phyloP scores from a whole-genome alignment of 2,888 invertebrate species.

The Hirtodrosophila alboralis region DNA sequence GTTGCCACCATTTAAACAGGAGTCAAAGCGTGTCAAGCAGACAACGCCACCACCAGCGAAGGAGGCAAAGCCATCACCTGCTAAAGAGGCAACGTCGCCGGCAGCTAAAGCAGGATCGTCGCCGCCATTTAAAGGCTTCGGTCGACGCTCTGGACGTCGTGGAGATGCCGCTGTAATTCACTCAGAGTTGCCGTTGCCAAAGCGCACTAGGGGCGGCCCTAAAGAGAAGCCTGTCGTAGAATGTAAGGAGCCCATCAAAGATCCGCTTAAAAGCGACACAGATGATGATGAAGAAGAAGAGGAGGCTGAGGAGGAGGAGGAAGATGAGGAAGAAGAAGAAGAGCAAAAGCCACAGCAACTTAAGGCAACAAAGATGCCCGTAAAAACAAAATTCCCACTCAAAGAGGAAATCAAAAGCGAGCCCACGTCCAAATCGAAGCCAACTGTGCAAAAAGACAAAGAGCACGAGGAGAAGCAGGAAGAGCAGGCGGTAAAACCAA shows the following conservation, averaged over 20 bases:
- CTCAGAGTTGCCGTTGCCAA: slow-evolving; percentile 72
- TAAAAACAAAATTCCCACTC: slow-evolving; percentile 22
- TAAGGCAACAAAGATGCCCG: slow-evolving; percentile 4
- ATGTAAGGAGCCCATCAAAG: slow-evolving; percentile 21
- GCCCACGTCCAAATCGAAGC: not conserved
- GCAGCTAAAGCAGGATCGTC: slow-evolving; percentile 36
- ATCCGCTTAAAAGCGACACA: slow-evolving; percentile 34
- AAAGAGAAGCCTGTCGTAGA: slow-evolving; percentile 45
- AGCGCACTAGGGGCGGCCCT: slow-evolving; percentile 67
- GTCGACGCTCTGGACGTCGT: slow-evolving; percentile 78
- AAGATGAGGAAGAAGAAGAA: not conserved
- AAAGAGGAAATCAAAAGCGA: slow-evolving; percentile 19
- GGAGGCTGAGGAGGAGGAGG: not conserved
- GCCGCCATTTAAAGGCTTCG: slow-evolving; percentile 29
- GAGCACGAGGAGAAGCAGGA: too few species aligned
- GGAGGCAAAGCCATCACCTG: slow-evolving; percentile 6
- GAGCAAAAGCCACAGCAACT: slow-evolving; percentile 2
- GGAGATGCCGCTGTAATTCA: slow-evolving; percentile 71
- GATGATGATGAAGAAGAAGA: slow-evolving; percentile 19
- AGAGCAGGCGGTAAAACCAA: slow-evolving; percentile 18
- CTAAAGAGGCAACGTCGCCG: slow-evolving; percentile 34
- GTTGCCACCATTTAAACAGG: slow-evolving; percentile 5
- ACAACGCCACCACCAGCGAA: slow-evolving; percentile 3
- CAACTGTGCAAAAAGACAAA: slow-evolving; percentile 28
- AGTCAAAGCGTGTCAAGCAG: slow-evolving; percentile 4